Base-by-base conservation (phyloP, 2,113 vertebrate species). In the Pampusana beccarii region DNA sequence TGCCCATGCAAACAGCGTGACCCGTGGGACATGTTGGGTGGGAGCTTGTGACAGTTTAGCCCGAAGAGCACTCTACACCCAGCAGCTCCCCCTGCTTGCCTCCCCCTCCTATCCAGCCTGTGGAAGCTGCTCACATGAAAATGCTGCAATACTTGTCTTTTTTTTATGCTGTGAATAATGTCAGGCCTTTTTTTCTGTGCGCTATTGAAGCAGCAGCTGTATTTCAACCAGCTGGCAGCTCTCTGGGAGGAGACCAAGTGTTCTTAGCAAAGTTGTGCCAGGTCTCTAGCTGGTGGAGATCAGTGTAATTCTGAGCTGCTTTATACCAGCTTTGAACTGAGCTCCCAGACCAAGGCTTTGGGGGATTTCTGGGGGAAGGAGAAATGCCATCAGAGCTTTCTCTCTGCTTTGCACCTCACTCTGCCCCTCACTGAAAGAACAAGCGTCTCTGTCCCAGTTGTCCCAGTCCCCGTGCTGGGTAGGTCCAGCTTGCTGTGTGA, bases 141-240 rank as follows among this genome's bases (percentile, higher is more conserved):
- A 95, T 81, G 7, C 65, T 81, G 87, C 84, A 78, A 25, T 78
- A 51, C 73, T 78, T 64, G 48, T 71, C 69, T 19, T 18, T 46
- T 44, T 81, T 58, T 94, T 64, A n/a, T 91, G 64, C 60, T 70
- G 51, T 78, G 90, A 81, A 85, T 91, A 86, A 81, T 5, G 44
- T 33, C 81, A 79, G 70, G 73, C 51, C 33, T 93, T 46, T 34
- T 51, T 50, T 38, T 71, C 34, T 13, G 18, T 0, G 9, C 1
- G 1, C 83, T 91, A 64, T 91, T 93, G 94, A 95, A 79, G 80
- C 83, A 86, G 91, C 94, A 95, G 95, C 95, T 97, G 83, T 74
- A 87, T 91, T 91, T 84, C 86, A 74, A 83, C 80, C 93, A 89
- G 83, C 89, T 96, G 95, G 77, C 89, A 95, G 73, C 0, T 3